Conservation (phyloP, 2,797 vertebrate genomes). For the Schizopygopsis malacanthus region DNA sequence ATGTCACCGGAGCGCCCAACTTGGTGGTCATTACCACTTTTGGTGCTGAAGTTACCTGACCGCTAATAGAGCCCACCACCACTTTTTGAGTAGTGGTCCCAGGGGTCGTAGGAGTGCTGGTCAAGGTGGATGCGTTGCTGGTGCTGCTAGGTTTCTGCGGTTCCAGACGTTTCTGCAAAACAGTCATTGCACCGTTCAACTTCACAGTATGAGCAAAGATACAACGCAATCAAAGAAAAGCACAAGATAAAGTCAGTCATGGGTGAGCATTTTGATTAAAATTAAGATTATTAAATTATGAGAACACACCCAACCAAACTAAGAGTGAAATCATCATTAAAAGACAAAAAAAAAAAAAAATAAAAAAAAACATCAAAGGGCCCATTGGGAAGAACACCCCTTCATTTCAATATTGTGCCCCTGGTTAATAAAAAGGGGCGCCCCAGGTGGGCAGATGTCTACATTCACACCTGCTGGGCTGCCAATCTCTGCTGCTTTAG, state of each 20-base stretch:
- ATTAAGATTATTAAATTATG: not conserved
- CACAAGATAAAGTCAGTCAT: not conserved
- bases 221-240: not conserved
- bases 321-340: not conserved
- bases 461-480: conserved; percentile 85
- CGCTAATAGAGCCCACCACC: conserved; percentile 79
- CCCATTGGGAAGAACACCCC: conserved; percentile 43
- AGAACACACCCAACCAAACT: not conserved
- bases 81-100: conserved; percentile 83
- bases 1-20: conserved; percentile 90
- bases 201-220: not conserved
- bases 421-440: conserved; percentile 24
- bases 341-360: not conserved
- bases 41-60: conserved; percentile 84
- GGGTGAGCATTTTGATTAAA: not conserved
- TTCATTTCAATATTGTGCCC: conserved; percentile 29
- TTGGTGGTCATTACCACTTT: conserved; percentile 95
- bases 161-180: conserved; percentile 90
- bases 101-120: conserved; percentile 76
- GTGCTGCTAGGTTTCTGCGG: conserved; percentile 82
- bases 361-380: not conserved
- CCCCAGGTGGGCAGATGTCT: conserved; percentile 48
- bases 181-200: not conserved
- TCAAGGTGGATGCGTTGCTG: conserved; percentile 73
- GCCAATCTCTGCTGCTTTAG: conserved; percentile 89